Conservation (phyloP, 2,797 vertebrate genomes). For the Sebastiscus tertius region DNA sequence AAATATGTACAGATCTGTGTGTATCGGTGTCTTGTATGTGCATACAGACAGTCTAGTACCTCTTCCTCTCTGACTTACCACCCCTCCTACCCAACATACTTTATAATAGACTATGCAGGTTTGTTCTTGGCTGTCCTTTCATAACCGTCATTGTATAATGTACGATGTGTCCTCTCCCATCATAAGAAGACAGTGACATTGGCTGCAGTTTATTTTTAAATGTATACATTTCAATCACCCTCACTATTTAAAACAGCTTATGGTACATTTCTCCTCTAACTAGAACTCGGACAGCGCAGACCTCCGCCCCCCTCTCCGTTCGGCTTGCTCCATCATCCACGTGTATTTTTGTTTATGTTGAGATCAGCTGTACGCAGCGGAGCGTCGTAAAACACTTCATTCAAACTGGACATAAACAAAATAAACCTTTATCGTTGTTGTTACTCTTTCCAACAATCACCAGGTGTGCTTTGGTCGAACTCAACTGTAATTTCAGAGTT, state of each 20-base stretch:
- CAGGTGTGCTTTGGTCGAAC: too few relatives aligned
- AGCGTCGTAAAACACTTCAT: too few relatives aligned
- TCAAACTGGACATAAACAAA: too few relatives aligned
- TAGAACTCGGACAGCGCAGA: too few relatives aligned
- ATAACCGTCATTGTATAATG: neutral
- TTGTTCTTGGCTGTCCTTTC: neutral
- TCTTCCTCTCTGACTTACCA: slow-evolving; percentile 6
- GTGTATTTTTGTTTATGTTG: too few relatives aligned
- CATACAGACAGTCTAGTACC: neutral
- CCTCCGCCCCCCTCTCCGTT: too few relatives aligned
- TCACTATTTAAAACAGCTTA: neutral
- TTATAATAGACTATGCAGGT: neutral
- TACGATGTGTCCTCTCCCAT: neutral
- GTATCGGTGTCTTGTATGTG: neutral
- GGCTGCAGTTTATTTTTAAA: neutral
- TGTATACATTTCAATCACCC: neutral
- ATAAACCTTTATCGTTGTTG: too few relatives aligned
- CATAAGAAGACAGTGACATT: neutral
- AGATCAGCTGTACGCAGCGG: too few relatives aligned
- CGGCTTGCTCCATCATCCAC: too few relatives aligned
- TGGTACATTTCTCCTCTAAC: neutral
- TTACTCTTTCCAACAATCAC: too few relatives aligned
- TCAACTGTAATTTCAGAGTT: too few relatives aligned
- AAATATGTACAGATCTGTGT: neutral
- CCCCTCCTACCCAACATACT: neutral